Evolutionary conservation across 2,888 invertebrate species (phyloP).

Genomic region (Hypomecis atomaria): DNA sequence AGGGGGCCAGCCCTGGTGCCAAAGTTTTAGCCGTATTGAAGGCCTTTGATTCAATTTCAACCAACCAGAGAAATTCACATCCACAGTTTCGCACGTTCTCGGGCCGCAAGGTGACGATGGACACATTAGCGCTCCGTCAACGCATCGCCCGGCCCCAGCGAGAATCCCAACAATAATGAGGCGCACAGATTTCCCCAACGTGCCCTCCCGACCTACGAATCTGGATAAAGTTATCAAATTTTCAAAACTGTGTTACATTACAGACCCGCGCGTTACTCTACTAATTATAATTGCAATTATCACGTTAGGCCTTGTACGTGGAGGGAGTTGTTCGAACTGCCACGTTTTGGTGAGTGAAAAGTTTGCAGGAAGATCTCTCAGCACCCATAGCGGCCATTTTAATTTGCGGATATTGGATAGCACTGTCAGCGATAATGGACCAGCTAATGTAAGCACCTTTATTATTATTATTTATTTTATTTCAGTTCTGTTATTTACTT

Average conservation of each 20-base stretch:
- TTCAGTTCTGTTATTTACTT: no score
- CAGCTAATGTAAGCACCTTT: no score
- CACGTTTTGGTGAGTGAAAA: constrained; percentile 5
- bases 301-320: constrained; percentile 39
- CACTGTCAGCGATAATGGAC: no score
- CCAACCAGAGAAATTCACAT: constrained; percentile 13
- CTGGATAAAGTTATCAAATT: constrained; percentile 84
- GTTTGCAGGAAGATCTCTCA: constrained; percentile 11
- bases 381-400: constrained; percentile 8
- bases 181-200: constrained; percentile 79
- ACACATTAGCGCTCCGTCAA: constrained; percentile 75
- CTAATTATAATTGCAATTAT: constrained; percentile 80
- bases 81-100: constrained; percentile 44
- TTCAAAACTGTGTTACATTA: constrained; percentile 83
- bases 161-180: constrained; percentile 77
- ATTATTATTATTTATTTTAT: no score
- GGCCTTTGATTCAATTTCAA: no score
- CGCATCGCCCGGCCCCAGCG: constrained; percentile 61
- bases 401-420: neutral
- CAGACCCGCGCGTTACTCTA: constrained; percentile 46
- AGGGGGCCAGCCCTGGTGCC: no score
- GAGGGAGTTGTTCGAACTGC: constrained; percentile 15
- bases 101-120: constrained; percentile 62
- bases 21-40: no score
- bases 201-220: constrained; percentile 78